phyloP scores from a whole-genome alignment of 2,888 invertebrate genomes.

The Drosophila parthenogenetica region DNA sequence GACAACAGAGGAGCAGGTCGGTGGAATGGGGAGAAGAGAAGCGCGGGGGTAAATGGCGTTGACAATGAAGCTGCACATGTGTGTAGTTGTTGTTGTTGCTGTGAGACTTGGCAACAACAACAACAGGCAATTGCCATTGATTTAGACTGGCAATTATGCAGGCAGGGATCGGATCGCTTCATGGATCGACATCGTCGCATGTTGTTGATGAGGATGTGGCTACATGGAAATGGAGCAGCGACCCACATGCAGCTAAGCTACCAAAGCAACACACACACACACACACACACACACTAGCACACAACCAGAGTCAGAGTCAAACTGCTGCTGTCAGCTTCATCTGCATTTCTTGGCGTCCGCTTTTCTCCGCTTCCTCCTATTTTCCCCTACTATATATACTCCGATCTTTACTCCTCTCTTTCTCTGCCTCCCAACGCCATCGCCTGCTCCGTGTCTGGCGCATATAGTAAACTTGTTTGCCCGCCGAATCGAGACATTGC shows the following conservation, averaged over 20 bases:
- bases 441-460: conserved; percentile 56
- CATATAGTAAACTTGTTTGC: conserved; percentile 73
- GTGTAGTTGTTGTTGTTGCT: conserved; percentile 16
- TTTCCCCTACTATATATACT: too few relatives aligned
- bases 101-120: conserved; percentile 47
- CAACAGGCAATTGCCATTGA: conserved; percentile 62
- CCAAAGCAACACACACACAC: conserved; percentile 6
- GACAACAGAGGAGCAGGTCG: conserved; percentile 1
- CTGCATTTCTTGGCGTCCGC: conserved; percentile 76
- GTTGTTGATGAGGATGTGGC: conserved; percentile 55
- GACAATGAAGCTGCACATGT: conserved; percentile 47
- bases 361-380: conserved; percentile 4
- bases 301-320: conserved; percentile 17
- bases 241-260: conserved; percentile 62
- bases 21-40: conserved; percentile 16
- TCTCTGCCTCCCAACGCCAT: too few relatives aligned
- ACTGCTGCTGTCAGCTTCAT: conserved; percentile 71
- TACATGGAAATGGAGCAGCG: conserved; percentile 69
- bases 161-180: conserved; percentile 28
- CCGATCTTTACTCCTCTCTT: not conserved
- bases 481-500: conserved; percentile 71
- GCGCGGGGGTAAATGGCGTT: conserved; percentile 45
- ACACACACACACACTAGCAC: not conserved
- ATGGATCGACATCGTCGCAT: conserved; percentile 47
- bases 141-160: conserved; percentile 80